phyloP scores from a whole-genome alignment of 2,113 vertebrate genomes.

The Trogon surrucura region DNA sequence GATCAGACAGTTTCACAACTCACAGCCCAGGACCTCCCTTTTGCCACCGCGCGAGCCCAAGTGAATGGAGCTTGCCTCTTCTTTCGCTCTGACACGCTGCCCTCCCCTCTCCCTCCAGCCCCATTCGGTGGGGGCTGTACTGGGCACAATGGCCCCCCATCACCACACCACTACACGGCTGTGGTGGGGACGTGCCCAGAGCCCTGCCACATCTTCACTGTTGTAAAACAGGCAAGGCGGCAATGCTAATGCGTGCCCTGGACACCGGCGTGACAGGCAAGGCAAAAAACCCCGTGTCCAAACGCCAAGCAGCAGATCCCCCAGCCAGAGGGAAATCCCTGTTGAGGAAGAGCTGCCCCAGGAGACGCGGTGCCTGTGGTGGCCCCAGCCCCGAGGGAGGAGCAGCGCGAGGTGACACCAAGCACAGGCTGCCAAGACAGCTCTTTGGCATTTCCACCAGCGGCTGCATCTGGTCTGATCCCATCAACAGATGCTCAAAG shows the following conservation, averaged over 20 bases:
- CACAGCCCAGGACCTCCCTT: neutral
- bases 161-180: fast-evolving
- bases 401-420: neutral
- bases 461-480: neutral
- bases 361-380: neutral
- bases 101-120: neutral
- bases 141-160: neutral
- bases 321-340: neutral
- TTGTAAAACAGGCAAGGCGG: fast-evolving
- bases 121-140: neutral
- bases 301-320: neutral
- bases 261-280: neutral
- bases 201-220: neutral
- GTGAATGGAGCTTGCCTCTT: fast-evolving
- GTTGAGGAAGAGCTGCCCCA: neutral
- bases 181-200: neutral
- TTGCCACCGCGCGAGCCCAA: neutral
- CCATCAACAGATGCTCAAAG: neutral
- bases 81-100: neutral
- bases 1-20: neutral
- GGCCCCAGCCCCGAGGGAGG: neutral
- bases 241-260: neutral
- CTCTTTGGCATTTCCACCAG: neutral
- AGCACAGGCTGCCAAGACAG: neutral
- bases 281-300: neutral